Base-by-base conservation (phyloP, 2,888 invertebrate genomes). In the Drosophila antonietae region DNA sequence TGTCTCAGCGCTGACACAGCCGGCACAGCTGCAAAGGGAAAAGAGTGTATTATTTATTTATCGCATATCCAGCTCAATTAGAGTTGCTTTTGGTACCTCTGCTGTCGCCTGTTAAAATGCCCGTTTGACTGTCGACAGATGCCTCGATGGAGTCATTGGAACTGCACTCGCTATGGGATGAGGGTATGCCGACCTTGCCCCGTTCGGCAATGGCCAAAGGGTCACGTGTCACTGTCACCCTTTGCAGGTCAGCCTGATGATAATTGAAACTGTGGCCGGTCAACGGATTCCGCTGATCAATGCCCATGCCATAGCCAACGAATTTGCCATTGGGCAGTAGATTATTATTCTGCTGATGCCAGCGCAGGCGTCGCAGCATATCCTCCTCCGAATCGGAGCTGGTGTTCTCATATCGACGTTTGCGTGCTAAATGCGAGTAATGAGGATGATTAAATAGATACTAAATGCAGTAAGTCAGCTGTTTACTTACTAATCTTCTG, bases 341-440 rank as follows among this genome's bases (percentile, higher is more conserved):
- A 93, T 93, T 81, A 85, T 93, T 83, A 90, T 92, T 89, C 90
- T 93, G 93, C 90, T 93, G 93, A 92, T 94, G 91, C 93, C 93
- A 86, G 90, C 94, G 93, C 93, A 90, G 90, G 71, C 95, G 94
- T 57, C 95, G 93, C 70, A 95, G 94, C 75, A 95, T 93, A 47
- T 95, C 95, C 91, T 95, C 95, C 88, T 97, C 96, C 56, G 96
- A 96, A 91, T 97, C 96, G 41, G 96, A 96, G 80, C 96, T 96
- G 51, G 92, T 92, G 75, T 93, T 92, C 64, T 92, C 92, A 78
- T 92, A 92, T 56, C 92, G 92, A 37, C 92, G 89, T 61, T 92
- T 92, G 51, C 92, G 90, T 53, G 92, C 93, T 93, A 14, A 7
- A 70, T 31, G 41, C 43, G 18, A 18, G 61, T 18, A 49, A 20